Evolutionary conservation across 2,113 vertebrate genomes (phyloP).

Genomic region (Vicugna pacos): DNA sequence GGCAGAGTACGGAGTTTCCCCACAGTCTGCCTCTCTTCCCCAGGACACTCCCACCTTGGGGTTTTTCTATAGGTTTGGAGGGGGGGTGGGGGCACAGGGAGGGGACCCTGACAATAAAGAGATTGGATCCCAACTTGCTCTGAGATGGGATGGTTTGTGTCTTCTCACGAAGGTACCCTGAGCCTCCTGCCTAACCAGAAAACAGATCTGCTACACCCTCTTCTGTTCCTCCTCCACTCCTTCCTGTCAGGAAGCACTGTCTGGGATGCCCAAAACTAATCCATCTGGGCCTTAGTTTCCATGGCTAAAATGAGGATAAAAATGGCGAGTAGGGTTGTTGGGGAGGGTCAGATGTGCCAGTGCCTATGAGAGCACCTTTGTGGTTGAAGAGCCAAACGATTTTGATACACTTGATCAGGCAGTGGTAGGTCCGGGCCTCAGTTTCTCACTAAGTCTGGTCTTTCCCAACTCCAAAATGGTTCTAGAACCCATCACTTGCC

Average conservation of each 20-base stretch:
- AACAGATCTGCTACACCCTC: not conserved
- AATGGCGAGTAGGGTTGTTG: not conserved
- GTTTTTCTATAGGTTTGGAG: slow-evolving; percentile 77
- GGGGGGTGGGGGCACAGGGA: slow-evolving; percentile 10
- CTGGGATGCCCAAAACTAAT: not conserved
- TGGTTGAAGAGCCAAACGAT: not conserved
- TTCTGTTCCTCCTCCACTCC: not conserved
- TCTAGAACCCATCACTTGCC: not conserved
- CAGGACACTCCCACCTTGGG: slow-evolving; percentile 65
- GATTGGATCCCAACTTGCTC: slow-evolving; percentile 75
- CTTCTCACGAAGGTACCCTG: slow-evolving; percentile 6
- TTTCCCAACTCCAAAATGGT: not conserved
- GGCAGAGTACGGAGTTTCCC: slow-evolving; percentile 66
- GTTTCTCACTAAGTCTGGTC: not conserved
- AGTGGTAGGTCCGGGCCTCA: not conserved
- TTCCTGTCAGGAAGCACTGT: not conserved
- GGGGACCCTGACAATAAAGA: slow-evolving; percentile 79
- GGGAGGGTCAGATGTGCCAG: not conserved
- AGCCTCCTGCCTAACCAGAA: not conserved
- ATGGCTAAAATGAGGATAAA: not conserved
- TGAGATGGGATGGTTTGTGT: slow-evolving; percentile 71
- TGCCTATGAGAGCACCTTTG: not conserved
- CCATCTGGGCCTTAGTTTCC: not conserved
- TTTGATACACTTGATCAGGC: not conserved
- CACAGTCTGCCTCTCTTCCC: slow-evolving; percentile 30